Evolutionary conservation across 1,140 invertebrate genomes (phyloP), one percentile per base, ranked within the genome.

Genomic region (Battus philenor): DNA sequence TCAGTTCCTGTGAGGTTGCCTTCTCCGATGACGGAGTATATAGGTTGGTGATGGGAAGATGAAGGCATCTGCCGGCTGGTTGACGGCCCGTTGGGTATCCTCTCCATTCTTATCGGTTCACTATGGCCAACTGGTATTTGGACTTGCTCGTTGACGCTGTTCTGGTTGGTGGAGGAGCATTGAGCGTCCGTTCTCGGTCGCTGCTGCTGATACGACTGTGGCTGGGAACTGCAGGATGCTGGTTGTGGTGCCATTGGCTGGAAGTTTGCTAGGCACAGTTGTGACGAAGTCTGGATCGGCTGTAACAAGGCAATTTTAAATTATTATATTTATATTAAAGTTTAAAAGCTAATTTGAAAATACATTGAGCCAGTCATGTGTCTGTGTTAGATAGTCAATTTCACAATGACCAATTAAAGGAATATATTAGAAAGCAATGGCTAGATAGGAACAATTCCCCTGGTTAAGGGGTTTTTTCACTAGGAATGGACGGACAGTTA

Each of bases 1-100:
- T 98, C 97, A 24, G 86, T 87, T 9, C 88, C 89, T 0, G 88
- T 86, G 0, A 79, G 47, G 9, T 69, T 73, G 4, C 77, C 77
- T 51, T 80, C 77, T 4, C 66, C 64, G 36, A 86, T 65, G 20
- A 84, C 66, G 0, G 75, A 73, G 50, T 84, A 84, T 3, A 79
- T 62, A 0, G 69, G 63, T 13, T 72, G 71, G 17, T 71, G 47
- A 29, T 56, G 61, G n/a, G 59, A 63, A 1, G 61, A 62, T 15
- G 58, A 62, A 5, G 58, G 54, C 0, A 31, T 20, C 4, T 59
- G 60, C 4, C 68, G 34, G 31, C 68, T 79, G 0, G 74, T 76
- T 0, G 74, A 77, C 0, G 73, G 74, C 3, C 59, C 62, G 16
- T 68, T 73, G 9, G 70, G 68, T 8, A 86, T 69, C 13, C 81